phyloP scores from a whole-genome alignment of 1,140 invertebrate species.

The Cydia splendana region DNA sequence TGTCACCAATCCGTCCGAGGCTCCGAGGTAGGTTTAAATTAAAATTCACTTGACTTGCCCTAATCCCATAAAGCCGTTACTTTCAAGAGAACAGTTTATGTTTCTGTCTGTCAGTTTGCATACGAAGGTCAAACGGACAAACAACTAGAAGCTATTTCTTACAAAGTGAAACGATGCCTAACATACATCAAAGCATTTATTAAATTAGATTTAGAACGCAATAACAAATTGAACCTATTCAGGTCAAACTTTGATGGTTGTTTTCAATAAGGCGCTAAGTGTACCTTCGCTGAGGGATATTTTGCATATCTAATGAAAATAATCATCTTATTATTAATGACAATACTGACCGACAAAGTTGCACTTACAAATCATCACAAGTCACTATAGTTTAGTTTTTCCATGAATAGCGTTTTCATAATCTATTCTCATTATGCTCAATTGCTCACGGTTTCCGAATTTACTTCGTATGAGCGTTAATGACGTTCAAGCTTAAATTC shows the following conservation, averaged over 20 bases:
- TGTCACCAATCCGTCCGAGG: slow-evolving; percentile 2
- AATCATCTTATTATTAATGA: too few species aligned
- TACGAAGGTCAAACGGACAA: not conserved
- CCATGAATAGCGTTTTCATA: too few species aligned
- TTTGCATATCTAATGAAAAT: too few species aligned
- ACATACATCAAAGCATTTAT: not conserved
- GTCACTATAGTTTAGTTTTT: too few species aligned
- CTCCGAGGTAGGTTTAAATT: not conserved
- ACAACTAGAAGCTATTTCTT: not conserved
- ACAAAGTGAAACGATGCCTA: not conserved
- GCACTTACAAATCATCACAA: too few species aligned
- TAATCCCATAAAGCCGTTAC: not conserved
- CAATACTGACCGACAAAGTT: too few species aligned
- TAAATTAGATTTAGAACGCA: too few species aligned
- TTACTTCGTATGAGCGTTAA: not conserved
- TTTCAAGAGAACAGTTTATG: not conserved
- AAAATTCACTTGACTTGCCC: too few species aligned
- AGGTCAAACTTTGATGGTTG: too few species aligned
- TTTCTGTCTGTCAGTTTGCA: not conserved
- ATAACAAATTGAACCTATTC: too few species aligned
- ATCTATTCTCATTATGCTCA: not conserved
- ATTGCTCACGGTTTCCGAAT: not conserved
- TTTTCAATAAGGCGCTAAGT: too few species aligned
- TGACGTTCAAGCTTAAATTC: not conserved
- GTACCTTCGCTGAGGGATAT: too few species aligned